phyloP scores from a whole-genome alignment of 2,888 invertebrate species.

The Autographa gamma region DNA sequence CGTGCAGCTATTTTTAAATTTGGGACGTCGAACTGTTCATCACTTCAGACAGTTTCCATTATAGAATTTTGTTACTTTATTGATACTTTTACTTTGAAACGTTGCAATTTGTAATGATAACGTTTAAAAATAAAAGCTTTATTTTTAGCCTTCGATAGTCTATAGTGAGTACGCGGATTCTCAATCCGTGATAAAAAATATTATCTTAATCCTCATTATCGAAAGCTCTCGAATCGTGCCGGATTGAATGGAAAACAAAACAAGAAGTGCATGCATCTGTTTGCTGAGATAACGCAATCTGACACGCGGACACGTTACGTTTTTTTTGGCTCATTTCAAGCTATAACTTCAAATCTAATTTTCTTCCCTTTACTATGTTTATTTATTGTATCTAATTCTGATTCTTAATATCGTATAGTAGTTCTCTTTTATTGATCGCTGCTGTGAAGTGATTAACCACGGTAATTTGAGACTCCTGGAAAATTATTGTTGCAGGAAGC shows the following conservation, averaged over 20 bases:
- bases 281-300: slow-evolving; percentile 12
- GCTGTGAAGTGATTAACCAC: background rate
- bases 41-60: slow-evolving; percentile 73
- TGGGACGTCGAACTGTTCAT: slow-evolving; percentile 74
- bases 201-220: slow-evolving; percentile 13
- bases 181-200: no score
- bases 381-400: no score
- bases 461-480: background rate
- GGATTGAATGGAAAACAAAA: slow-evolving; percentile 26
- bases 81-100: slow-evolving; percentile 34
- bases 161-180: slow-evolving; percentile 6
- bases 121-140: background rate
- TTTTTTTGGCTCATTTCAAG: background rate
- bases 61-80: slow-evolving; percentile 40
- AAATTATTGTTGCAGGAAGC: background rate
- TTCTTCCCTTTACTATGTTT: no score
- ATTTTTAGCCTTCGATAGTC: background rate
- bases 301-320: background rate
- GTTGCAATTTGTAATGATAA: slow-evolving; percentile 11
- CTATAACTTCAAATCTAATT: background rate
- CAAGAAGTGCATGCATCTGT: slow-evolving; percentile 14
- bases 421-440: background rate
- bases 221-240: slow-evolving; percentile 32
- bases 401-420: background rate
- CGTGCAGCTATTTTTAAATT: slow-evolving; percentile 82